phyloP scores from a whole-genome alignment of 1,140 invertebrate species.

The Gryon sp. region DNA sequence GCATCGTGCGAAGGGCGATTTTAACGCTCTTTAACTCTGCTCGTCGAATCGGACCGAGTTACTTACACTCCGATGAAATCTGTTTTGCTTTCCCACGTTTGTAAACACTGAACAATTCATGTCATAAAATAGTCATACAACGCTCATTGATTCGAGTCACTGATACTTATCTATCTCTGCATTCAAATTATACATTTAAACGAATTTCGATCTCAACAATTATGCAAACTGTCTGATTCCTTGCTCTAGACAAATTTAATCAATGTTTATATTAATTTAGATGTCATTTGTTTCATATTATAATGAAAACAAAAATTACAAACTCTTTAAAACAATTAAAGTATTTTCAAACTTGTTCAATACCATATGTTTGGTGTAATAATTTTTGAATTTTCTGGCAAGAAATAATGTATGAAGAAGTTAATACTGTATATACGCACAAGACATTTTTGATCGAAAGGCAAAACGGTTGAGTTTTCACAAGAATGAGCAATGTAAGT shows the following conservation, averaged over 20 bases:
- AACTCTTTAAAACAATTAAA: too few species aligned
- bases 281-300: too few species aligned
- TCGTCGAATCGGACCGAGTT: constrained; percentile 20
- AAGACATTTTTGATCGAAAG: constrained; percentile 43
- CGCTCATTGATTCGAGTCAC: not conserved
- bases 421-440: not conserved
- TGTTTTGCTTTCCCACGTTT: constrained; percentile 50
- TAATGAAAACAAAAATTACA: too few species aligned
- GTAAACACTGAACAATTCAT: constrained; percentile 13
- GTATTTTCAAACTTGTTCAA: too few species aligned
- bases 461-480: constrained; percentile 53
- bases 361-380: too few species aligned
- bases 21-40: constrained; percentile 52
- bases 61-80: constrained; percentile 33
- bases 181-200: too few species aligned
- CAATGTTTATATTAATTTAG: too few species aligned
- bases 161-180: too few species aligned
- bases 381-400: too few species aligned
- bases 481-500: constrained; percentile 58
- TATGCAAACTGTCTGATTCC: too few species aligned
- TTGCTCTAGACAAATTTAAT: too few species aligned
- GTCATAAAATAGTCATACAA: constrained; percentile 6
- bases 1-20: constrained; percentile 30
- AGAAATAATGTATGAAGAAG: constrained; percentile 1
- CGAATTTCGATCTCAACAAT: too few species aligned